phyloP scores from a whole-genome alignment of 2,797 vertebrate genomes.

The Hydrocynus forskahlii region DNA sequence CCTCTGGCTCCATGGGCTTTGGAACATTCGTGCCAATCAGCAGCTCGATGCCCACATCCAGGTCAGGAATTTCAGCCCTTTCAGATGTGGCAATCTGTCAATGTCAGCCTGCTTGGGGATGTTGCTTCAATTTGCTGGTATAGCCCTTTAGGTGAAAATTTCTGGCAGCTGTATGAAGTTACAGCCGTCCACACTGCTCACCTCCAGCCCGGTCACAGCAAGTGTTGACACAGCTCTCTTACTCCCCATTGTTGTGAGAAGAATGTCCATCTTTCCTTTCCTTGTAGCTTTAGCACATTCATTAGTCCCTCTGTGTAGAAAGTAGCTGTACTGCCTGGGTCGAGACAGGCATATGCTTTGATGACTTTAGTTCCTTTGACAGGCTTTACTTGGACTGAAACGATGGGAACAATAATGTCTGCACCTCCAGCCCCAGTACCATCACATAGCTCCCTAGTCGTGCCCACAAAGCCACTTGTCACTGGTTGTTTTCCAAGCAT shows the following conservation, averaged over 20 bases:
- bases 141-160: no score
- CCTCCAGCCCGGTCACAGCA: not conserved
- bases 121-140: no score
- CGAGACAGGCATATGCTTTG: not conserved
- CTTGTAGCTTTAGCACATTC: not conserved
- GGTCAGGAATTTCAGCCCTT: no score
- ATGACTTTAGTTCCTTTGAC: not conserved
- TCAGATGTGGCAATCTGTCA: no score
- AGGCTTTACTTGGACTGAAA: not conserved
- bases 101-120: no score
- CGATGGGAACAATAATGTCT: not conserved
- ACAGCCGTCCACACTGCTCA: not conserved
- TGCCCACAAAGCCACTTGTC: conserved; percentile 15
- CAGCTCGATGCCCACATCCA: no score
- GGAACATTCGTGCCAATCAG: no score
- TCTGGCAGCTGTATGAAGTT: no score
- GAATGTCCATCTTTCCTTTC: not conserved
- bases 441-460: not conserved
- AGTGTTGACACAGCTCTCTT: not conserved
- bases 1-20: no score
- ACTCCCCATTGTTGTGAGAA: not conserved
- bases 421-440: not conserved
- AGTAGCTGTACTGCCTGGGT: not conserved
- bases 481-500: not conserved
- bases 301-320: not conserved